These are phyloP conservation scores for Aradus depressus DNA, from an alignment of 2,888 invertebrate species.

Conservation along the genomic window DNA sequence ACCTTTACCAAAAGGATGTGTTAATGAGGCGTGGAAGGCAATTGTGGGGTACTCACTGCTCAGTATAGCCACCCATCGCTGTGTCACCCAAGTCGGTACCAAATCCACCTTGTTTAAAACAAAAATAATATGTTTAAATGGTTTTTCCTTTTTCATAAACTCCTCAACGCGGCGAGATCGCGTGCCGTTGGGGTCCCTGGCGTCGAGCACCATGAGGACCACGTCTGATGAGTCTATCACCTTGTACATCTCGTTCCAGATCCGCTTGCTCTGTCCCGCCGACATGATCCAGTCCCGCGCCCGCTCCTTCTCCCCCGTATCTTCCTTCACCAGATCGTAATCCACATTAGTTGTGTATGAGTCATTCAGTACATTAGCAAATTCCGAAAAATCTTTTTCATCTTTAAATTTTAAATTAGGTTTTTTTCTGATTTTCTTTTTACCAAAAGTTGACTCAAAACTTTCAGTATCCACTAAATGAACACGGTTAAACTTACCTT, in stretches of 20 bases:
- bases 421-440: slow-evolving; percentile 81
- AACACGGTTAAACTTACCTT: slow-evolving; percentile 76
- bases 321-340: slow-evolving; percentile 67
- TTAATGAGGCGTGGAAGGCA: slow-evolving; percentile 97
- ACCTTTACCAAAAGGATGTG: slow-evolving; percentile 97
- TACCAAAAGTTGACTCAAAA: slow-evolving; percentile 89
- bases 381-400: slow-evolving; percentile 63
- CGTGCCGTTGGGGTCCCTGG: slow-evolving; percentile 94
- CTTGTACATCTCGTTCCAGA: slow-evolving; percentile 99
- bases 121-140: slow-evolving; percentile 94
- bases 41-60: slow-evolving; percentile 94
- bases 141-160: slow-evolving; percentile 85
- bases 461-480: slow-evolving; percentile 93
- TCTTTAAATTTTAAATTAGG: slow-evolving; percentile 69
- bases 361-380: slow-evolving; percentile 57
- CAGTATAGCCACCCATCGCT: slow-evolving; percentile 90
- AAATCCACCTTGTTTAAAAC: slow-evolving; percentile 94
- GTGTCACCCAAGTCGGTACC: slow-evolving; percentile 96
- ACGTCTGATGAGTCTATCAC: slow-evolving; percentile 99
- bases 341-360: slow-evolving; percentile 67
- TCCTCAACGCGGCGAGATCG: slow-evolving; percentile 86
- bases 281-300: slow-evolving; percentile 89
- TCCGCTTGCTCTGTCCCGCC: slow-evolving; percentile 90
- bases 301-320: slow-evolving; percentile 64
- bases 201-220: slow-evolving; percentile 88